Base-by-base conservation (phyloP, 2,113 vertebrate genomes). In the Datnioides undecimradiatus region DNA sequence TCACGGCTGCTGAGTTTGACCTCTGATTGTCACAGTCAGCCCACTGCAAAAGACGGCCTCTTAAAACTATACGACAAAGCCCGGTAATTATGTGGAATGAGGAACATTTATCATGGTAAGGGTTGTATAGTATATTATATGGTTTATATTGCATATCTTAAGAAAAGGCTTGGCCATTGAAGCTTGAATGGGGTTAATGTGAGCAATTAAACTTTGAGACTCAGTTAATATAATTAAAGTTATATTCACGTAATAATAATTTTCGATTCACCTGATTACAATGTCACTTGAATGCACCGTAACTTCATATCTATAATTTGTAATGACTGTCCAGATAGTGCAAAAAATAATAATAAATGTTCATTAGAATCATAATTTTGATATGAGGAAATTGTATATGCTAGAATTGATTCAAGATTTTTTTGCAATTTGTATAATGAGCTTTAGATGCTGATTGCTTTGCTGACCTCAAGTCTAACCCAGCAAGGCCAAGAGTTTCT, bases 51-150 rank as follows among this genome's bases (percentile, higher is more conserved):
- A 52, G 48, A 59, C 25, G 3, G 38, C 45, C 49, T 57, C 34
- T 48, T 75, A 52, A 63, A 78, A 81, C 33, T 62, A 72, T 76
- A 78, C 6, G 8, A 25, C 66, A 59, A 54, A 76, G 52, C 49
- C 49, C 57, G 38, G 57, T 57, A 57, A 82, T 84, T 55, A 77
- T 76, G 45, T 51, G 17, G 27, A 79, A 79, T 51, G 62, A 21
- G 43, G 5, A 62, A 52, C 29, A 73, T 79, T 76, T 72, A 71
- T 75, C 57, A 79, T 2, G 1, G 12, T 25, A 14, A 51, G 69
- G 79, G 58, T 40, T 23, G 9, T 60, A 11, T 29, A 21, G 23
- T 75, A 34, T 66, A 71, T 65, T 60, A 60, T 40, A 54, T 45
- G 54, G 34, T 73, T 84, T 84, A 57, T 79, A 59, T 29, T 64